phyloP scores from a whole-genome alignment of 1,140 invertebrate species.

The Platorchestia sp. region DNA sequence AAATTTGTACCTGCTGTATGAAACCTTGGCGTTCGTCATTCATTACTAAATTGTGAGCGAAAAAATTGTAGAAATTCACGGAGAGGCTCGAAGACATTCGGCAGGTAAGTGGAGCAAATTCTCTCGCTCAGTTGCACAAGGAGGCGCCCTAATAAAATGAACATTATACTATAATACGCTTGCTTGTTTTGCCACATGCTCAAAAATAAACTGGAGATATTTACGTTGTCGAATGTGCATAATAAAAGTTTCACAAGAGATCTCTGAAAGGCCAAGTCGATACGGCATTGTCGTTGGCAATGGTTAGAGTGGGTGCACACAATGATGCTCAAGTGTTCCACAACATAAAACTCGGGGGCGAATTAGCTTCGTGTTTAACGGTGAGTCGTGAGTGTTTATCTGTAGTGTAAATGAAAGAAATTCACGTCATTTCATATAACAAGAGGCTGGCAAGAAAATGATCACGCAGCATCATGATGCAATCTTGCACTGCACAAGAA shows the following conservation, averaged over 20 bases:
- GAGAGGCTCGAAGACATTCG: background rate
- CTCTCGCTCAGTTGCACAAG: background rate
- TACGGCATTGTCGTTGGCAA: background rate
- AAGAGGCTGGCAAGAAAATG: background rate
- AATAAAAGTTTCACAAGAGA: constrained; percentile 2
- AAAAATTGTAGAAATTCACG: no score
- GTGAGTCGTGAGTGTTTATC: background rate
- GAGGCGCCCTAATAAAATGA: background rate
- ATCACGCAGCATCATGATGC: constrained; percentile 31
- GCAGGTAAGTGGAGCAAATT: background rate
- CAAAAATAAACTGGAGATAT: background rate
- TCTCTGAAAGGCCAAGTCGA: background rate
- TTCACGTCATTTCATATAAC: background rate
- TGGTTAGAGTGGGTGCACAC: background rate
- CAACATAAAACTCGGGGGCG: background rate
- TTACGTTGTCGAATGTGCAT: background rate
- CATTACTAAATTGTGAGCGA: no score
- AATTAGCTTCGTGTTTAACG: background rate
- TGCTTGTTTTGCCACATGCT: background rate
- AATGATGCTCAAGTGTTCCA: background rate
- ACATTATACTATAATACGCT: background rate
- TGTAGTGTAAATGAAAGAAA: background rate
- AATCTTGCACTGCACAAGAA: constrained; percentile 30
- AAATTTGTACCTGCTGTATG: no score
- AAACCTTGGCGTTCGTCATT: background rate